Conservation (phyloP, 1,140 invertebrate species). For the Brachionus rubens region DNA sequence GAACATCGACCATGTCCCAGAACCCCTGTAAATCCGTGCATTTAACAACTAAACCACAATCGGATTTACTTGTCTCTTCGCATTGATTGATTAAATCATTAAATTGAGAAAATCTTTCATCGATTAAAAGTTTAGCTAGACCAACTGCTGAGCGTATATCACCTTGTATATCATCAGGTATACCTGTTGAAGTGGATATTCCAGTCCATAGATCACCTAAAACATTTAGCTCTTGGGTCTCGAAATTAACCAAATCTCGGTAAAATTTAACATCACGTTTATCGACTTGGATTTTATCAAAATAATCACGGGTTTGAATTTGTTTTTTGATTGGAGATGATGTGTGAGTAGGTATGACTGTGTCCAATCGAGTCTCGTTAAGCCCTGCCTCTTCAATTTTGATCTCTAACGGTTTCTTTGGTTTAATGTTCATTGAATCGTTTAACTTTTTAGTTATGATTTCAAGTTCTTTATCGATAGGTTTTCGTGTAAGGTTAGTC, state of each 20-base stretch:
- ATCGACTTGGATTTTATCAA: neutral
- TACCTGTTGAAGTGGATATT: neutral
- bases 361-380: neutral
- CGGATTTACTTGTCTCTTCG: neutral
- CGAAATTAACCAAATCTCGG: neutral
- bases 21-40: slow-evolving; percentile 37
- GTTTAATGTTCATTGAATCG: neutral
- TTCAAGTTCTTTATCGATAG: neutral
- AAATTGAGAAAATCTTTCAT: slow-evolving; percentile 24
- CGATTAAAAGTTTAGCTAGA: slow-evolving; percentile 26
- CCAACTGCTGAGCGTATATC: slow-evolving; percentile 34
- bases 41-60: neutral
- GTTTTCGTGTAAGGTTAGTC: neutral
- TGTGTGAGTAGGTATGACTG: neutral
- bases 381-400: neutral
- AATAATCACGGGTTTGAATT: neutral
- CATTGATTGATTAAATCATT: slow-evolving; percentile 37
- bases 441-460: slow-evolving; percentile 2
- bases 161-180: neutral
- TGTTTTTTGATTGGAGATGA: neutral
- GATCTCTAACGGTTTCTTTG: too few species aligned
- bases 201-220: neutral
- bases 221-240: neutral
- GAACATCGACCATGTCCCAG: slow-evolving; percentile 42
- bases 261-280: slow-evolving; percentile 16